Base-by-base conservation (phyloP, 2,797 vertebrate genomes). In the Platyrinchus mystaceus region DNA sequence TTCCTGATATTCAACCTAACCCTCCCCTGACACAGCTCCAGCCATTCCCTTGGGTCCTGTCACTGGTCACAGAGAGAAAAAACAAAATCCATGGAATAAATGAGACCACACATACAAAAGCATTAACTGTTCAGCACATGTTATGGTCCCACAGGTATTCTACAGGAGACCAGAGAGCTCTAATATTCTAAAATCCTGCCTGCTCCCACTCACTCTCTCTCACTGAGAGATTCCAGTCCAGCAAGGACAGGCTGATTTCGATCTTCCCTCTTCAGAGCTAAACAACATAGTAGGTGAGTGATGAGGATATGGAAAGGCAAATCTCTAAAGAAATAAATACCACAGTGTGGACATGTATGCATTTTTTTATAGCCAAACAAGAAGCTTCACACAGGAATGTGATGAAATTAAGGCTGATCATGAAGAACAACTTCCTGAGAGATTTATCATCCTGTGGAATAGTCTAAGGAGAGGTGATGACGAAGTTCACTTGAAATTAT, bases 281-380 rank as follows among this genome's bases (percentile, higher is more conserved):
- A 67, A 52, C 64, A 87, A 66, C 30, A 0, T 36, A 74, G 59
- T 9, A 52, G 52, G 44, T 30, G 71, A 80, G 47, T 18, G 76
- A 87, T 82, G 91, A 96, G 67, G 22, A 91, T 93, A 92, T 74
- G 82, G 84, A 93, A 95, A 92, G 75, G 67, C 32, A 83, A 93
- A 85, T 44, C 66, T 77, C 50, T 67, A 56, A 87, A 93, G 52
- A 89, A 84, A 73, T 69, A 87, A 93, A 82, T 59, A 87, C 55
- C 34, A 43, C 28, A n/a, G 24, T 20, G 89, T 11, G 63, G 71
- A 53, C 49, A 76, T n/a, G 44, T 21, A n/a, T 37, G 2, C 10
- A 8, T 23, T 55, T 6, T 75, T 66, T 58, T 11, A 87, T 5
- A 60, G 78, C 44, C 41, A 88, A 93, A 93, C 73, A 78, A 91